Base-by-base conservation (phyloP, 2,797 vertebrate genomes). In the Ctenochaetus hawaiiensis region DNA sequence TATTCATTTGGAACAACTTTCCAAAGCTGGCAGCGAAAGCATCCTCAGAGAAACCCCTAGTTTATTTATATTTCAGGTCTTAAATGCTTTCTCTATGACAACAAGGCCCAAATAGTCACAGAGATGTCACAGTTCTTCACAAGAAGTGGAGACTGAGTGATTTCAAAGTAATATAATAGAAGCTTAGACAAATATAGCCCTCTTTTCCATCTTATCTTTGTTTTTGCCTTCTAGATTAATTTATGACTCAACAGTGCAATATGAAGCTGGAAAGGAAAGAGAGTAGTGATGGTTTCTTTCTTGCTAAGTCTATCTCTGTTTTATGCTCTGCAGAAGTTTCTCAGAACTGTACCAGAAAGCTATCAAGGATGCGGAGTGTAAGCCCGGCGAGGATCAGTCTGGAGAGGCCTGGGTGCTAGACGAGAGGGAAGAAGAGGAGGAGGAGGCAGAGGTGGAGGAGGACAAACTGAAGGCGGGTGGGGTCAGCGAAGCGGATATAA, bases 281-380 rank as follows among this genome's bases (percentile, higher is more conserved):
- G 18, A 64, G 44, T 9, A 41, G 39, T 1, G 16, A 26, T 34
- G 1, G 8, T 8, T 67, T 71, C 26, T 14, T 60, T 75, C 44
- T 47, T 44, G 44, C 52, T 20, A 6, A 58, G 1, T 20, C 0
- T 59, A 20, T 70, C 30, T 34, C 6, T 54, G 56, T 75, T 80
- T 63, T 45, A 0, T 78, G 43, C 20, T 70, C 62, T 81, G 8
- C 88, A 98, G 97, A 92, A 97, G 97, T 85, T 97, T 97, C 83
- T 97, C 96, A 0, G 97, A 98, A 92, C 92, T 98, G 23, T 98
- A 98, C 90, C 94, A 91, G 85, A 97, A 96, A 84, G 96, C 97
- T 52, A 96, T 97, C 83, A 96, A 97, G 77, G 97, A 97, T 43
- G 94, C 94, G 0, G 95, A 96, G 77, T 93, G 94, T 67, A 96